Conservation (phyloP, 1,140 invertebrate species). For the Druon quercuslanigerum region DNA sequence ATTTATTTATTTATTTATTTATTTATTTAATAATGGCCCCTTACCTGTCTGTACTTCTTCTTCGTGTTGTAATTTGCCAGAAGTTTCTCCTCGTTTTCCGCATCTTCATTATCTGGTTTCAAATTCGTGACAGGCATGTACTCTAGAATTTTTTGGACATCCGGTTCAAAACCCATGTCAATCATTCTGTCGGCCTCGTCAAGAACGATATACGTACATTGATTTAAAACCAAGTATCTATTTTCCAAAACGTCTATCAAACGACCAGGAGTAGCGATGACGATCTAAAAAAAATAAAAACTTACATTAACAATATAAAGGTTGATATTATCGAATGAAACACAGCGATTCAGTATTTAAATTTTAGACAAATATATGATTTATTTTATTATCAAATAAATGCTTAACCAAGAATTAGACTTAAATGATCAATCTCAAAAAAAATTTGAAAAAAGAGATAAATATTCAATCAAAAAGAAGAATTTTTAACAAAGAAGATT, state of each 20-base stretch:
- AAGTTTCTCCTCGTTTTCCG: constrained; percentile 94
- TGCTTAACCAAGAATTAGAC: constrained; percentile 73
- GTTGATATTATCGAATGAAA: no score
- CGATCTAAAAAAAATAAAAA: constrained; percentile 80
- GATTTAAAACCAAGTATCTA: constrained; percentile 95
- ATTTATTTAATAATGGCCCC: no score
- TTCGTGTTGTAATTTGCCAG: constrained; percentile 97
- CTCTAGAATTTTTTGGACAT: constrained; percentile 98
- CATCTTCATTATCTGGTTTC: constrained; percentile 98
- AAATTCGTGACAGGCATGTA: constrained; percentile 99
- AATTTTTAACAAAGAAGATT: no score
- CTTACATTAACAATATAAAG: no score
- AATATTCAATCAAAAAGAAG: no score
- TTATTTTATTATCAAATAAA: constrained; percentile 65
- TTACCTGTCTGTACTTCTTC: constrained; percentile 95
- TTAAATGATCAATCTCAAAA: no score
- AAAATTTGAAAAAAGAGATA: no score
- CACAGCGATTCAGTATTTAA: no score
- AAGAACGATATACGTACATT: constrained; percentile 96
- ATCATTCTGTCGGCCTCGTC: constrained; percentile 99
- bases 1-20: no score
- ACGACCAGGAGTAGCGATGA: constrained; percentile 99
- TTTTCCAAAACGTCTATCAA: constrained; percentile 99
- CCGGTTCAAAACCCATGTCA: constrained; percentile 99
- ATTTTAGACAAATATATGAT: no score